These are phyloP conservation scores for Tetranychus urticae DNA, from an alignment of 1,140 invertebrate species.

Conservation along the genomic window DNA sequence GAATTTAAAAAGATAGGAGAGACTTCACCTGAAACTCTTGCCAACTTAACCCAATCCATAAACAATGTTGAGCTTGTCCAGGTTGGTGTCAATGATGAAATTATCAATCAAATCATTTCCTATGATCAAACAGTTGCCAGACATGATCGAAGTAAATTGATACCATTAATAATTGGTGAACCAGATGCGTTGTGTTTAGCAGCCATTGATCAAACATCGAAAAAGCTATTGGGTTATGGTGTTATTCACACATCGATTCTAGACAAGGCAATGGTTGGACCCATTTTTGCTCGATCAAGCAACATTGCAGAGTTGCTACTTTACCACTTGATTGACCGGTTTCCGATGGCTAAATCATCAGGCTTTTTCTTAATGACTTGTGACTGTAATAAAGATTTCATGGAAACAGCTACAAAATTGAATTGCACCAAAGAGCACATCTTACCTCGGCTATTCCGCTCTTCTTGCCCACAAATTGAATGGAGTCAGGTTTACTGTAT, in stretches of 20 bases:
- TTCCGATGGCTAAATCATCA: constrained; percentile 1
- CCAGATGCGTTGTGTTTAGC: constrained; percentile 7
- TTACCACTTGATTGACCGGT: constrained; percentile 4
- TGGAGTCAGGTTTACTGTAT: constrained; percentile 11
- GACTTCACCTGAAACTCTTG: no score
- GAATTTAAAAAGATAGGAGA: no score
- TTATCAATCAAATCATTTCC: not conserved
- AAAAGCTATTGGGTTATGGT: constrained; percentile 11
- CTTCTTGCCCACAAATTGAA: constrained; percentile 8
- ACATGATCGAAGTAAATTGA: constrained; percentile 6
- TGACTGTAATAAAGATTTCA: constrained; percentile 7
- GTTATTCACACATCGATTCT: constrained; percentile 9
- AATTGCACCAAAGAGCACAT: constrained; percentile 7
- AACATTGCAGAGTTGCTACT: constrained; percentile 13
- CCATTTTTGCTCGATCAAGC: constrained; percentile 13
- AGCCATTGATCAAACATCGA: constrained; percentile 3
- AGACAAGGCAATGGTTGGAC: constrained; percentile 10
- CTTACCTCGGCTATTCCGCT: constrained; percentile 12
- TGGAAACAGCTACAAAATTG: constrained; percentile 10
- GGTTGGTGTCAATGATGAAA: not conserved
- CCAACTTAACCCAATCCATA: no score
- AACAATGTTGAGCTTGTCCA: no score
- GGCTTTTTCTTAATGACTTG: constrained; percentile 13
- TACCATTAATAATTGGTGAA: constrained; percentile 8
- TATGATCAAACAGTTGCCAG: constrained; percentile 9